A percentile compares a stretch with the other conserved stretches of the same genome.
phyloP scores from a whole-genome alignment of 2,113 vertebrate species.

The Alexandromys fortis region DNA sequence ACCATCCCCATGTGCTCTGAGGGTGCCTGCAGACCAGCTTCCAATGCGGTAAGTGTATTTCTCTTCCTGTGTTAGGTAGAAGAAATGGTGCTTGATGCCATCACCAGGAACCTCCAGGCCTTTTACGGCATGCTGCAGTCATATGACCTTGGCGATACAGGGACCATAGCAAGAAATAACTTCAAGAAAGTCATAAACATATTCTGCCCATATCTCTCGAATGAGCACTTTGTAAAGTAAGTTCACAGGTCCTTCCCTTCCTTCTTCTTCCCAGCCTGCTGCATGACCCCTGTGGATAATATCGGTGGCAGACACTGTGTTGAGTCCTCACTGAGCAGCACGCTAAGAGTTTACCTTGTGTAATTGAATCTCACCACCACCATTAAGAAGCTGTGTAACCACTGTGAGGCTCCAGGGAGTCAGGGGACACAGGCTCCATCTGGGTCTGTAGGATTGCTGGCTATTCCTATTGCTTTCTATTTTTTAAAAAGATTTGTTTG shows the following conservation, averaged over 20 bases:
- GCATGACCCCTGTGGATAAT: too few relatives aligned
- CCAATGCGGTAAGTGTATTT: not conserved
- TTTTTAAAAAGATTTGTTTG: not conserved
- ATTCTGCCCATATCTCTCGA: conserved; percentile 76
- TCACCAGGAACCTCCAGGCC: conserved; percentile 67
- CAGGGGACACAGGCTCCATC: accelerated
- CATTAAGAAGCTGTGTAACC: accelerated
- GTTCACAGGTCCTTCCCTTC: not conserved
- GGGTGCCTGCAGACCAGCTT: accelerated
- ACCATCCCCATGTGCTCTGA: accelerated
- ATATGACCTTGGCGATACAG: conserved; percentile 67
- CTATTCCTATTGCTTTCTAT: too few relatives aligned
- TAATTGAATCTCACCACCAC: not conserved
- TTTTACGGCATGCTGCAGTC: conserved; percentile 77
- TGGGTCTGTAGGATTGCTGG: accelerated
- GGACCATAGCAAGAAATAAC: conserved; percentile 68
- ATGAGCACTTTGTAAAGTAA: conserved; percentile 82
- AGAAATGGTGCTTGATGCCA: conserved; percentile 71
- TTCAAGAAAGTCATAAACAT: conserved; percentile 79
- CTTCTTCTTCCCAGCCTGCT: not conserved
- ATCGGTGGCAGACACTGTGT: not conserved
- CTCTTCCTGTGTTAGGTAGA: conserved; percentile 69
- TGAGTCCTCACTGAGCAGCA: not conserved
- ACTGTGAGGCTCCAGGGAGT: not conserved
- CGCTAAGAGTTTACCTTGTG: accelerated